phyloP scores from a whole-genome alignment of 2,797 vertebrate genomes.

The Benthosema pterotum region DNA sequence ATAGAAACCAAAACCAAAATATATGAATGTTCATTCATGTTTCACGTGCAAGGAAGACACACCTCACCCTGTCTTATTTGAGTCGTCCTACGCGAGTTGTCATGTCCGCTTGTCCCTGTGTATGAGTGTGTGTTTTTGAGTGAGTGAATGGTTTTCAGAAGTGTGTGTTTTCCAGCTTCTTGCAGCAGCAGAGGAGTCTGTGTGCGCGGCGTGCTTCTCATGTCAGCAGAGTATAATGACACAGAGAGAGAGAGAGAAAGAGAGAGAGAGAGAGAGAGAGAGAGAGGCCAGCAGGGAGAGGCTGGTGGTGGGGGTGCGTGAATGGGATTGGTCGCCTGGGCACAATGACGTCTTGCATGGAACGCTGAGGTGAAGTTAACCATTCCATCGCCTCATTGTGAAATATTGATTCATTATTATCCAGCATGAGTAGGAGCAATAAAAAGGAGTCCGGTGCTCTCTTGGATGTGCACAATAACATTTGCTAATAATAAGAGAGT shows the following conservation, averaged over 20 bases:
- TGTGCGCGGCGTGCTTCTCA: constrained; percentile 51
- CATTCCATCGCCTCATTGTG: constrained; percentile 58
- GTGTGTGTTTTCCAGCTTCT: no score
- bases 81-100: constrained; percentile 2
- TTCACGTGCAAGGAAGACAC: constrained; percentile 21
- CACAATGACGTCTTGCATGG: constrained; percentile 46
- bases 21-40: constrained; percentile 4
- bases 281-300: constrained; percentile 59
- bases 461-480: neutral
- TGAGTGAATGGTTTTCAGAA: constrained; percentile 31
- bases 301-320: constrained; percentile 22
- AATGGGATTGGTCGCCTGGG: constrained; percentile 62
- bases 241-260: constrained; percentile 44
- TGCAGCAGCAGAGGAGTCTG: no score
- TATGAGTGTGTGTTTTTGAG: constrained; percentile 31
- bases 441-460: constrained; percentile 34
- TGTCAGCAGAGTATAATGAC: constrained; percentile 67
- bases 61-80: constrained; percentile 58
- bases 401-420: constrained; percentile 70
- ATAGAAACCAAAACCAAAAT: neutral
- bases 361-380: constrained; percentile 41
- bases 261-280: constrained; percentile 42
- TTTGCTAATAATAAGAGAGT: no score
- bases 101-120: constrained; percentile 17
- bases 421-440: constrained; percentile 48